Evolutionary conservation across 2,113 vertebrate genomes (phyloP).

Genomic region (Dinomys branickii): DNA sequence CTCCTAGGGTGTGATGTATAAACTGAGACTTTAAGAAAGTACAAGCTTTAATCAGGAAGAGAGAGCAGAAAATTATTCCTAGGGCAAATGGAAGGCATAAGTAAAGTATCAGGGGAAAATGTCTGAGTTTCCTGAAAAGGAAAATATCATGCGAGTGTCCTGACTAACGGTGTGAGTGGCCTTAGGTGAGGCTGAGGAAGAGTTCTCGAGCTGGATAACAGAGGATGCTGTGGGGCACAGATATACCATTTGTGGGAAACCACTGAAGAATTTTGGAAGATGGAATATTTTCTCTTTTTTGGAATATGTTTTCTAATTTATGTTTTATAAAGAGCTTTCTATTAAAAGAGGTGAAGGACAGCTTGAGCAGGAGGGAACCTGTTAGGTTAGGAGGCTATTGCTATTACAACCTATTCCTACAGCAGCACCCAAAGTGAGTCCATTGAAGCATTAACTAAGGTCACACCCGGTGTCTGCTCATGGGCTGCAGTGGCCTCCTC

Average conservation of each 20-base stretch:
- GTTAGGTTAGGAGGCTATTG: not conserved
- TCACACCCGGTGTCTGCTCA: not conserved
- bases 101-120: not conserved
- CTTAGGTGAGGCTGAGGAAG: not conserved
- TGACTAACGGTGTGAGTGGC: not conserved
- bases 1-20: not conserved
- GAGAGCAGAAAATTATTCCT: not conserved
- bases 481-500: fast-evolving
- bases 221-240: fast-evolving
- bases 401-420: not conserved
- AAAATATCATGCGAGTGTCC: not conserved
- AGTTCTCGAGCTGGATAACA: not conserved
- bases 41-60: not conserved
- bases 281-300: not conserved
- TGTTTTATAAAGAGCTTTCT: not conserved
- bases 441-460: not conserved
- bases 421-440: not conserved
- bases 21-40: not conserved
- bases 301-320: not conserved
- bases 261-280: not conserved
- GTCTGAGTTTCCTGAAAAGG: not conserved
- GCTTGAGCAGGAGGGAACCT: not conserved
- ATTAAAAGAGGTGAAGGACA: not conserved
- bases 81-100: not conserved
- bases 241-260: not conserved